A percentile compares a stretch with the other conserved stretches of the same genome.
Conservation (phyloP, 2,888 invertebrate species). For the Ophion obscuratus region DNA sequence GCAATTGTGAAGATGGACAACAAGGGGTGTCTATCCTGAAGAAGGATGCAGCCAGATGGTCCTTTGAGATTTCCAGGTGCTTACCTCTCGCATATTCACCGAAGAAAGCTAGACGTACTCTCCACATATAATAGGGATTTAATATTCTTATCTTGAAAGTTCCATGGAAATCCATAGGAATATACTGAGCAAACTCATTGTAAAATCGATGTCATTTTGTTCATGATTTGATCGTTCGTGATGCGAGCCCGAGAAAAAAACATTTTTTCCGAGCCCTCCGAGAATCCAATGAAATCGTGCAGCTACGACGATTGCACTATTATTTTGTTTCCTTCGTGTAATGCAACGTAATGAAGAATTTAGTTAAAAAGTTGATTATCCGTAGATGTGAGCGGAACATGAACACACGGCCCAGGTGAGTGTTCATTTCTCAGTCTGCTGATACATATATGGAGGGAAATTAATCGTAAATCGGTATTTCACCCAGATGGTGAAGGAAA, state of each 20-base stretch:
- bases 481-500: slow-evolving; percentile 48
- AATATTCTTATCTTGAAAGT: not conserved
- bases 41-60: slow-evolving; percentile 57
- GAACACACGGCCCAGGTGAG: not conserved
- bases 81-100: slow-evolving; percentile 52
- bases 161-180: not conserved
- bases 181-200: not conserved
- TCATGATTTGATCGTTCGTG: not conserved
- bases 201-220: not conserved
- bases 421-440: not conserved
- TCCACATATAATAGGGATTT: not conserved
- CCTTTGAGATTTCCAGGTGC: slow-evolving; percentile 56
- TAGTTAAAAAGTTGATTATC: not conserved
- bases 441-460: slow-evolving; percentile 14
- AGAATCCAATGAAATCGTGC: not conserved
- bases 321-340: too few relatives aligned
- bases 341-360: too few relatives aligned
- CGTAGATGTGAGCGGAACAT: not conserved
- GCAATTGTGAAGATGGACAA: slow-evolving; percentile 22
- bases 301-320: too few relatives aligned
- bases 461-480: slow-evolving; percentile 62
- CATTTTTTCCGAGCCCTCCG: not conserved
- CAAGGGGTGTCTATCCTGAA: slow-evolving; percentile 7
- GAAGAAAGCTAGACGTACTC: not conserved
- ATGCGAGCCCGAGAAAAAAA: not conserved